These are phyloP conservation scores for Dreissena rostriformis DNA, from an alignment of 1,140 invertebrate genomes.

Conservation along the genomic window DNA sequence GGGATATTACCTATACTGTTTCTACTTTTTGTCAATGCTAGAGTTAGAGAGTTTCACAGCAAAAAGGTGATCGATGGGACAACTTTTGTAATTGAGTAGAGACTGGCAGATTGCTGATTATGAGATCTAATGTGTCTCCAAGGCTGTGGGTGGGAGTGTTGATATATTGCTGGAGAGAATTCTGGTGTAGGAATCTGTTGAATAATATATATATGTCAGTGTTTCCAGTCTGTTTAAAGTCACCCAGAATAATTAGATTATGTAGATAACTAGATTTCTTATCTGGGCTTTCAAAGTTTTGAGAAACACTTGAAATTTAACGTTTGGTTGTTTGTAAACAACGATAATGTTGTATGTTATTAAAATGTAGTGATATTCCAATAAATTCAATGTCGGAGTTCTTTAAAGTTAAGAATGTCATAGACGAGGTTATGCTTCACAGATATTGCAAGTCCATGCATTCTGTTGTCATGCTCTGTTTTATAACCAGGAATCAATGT, in stretches of 20 bases:
- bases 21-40: background rate
- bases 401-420: conserved; percentile 22
- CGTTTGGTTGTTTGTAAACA: conserved; percentile 18
- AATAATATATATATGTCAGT: conserved; percentile 44
- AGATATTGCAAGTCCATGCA: conserved; percentile 31
- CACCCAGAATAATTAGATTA: conserved; percentile 20
- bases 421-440: conserved; percentile 17
- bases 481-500: conserved; percentile 22
- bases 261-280: conserved; percentile 35
- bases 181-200: conserved; percentile 39
- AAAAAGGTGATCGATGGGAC: conserved; percentile 38
- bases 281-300: conserved; percentile 22
- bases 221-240: conserved; percentile 41
- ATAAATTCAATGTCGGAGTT: conserved; percentile 15
- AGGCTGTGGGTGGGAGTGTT: conserved; percentile 32
- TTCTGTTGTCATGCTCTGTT: conserved; percentile 18
- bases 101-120: conserved; percentile 30
- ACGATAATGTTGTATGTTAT: conserved; percentile 34
- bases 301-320: conserved; percentile 30
- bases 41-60: conserved; percentile 3
- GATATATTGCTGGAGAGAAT: conserved; percentile 34
- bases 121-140: conserved; percentile 38
- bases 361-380: conserved; percentile 1
- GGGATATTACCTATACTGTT: background rate
- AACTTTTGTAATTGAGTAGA: conserved; percentile 36